phyloP scores from a whole-genome alignment of 2,888 invertebrate genomes.

The Mythimna albipuncta region DNA sequence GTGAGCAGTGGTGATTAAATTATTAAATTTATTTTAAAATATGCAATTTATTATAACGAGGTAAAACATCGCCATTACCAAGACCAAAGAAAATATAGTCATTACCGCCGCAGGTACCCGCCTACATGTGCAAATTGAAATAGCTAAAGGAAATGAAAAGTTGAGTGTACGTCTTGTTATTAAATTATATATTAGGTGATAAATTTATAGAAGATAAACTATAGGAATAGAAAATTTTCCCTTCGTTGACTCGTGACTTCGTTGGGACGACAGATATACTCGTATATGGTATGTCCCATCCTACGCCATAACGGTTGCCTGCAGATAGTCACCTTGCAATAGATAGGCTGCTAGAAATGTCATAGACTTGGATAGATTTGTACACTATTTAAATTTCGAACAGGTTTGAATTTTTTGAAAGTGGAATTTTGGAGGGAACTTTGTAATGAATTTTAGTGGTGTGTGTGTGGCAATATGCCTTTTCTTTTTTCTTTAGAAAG shows the following conservation, averaged over 20 bases:
- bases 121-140: not conserved
- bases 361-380: too few relatives aligned
- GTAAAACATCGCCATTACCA: not conserved
- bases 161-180: not conserved
- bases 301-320: not conserved
- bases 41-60: not conserved
- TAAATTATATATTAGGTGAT: not conserved
- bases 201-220: not conserved
- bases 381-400: too few relatives aligned
- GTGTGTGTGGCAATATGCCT: too few relatives aligned
- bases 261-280: not conserved
- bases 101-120: not conserved
- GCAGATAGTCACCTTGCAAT: not conserved
- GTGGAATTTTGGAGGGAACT: too few relatives aligned
- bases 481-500: too few relatives aligned
- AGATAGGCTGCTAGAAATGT: not conserved
- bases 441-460: too few relatives aligned
- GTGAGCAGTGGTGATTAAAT: not conserved
- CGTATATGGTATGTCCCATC: too few relatives aligned
- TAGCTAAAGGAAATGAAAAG: constrained; percentile 11
- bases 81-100: constrained; percentile 12
- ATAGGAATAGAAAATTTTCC: not conserved
- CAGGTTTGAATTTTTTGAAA: too few relatives aligned
- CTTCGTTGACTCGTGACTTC: too few relatives aligned
- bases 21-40: not conserved